Percentiles rank a stretch among this genome's conserved stretches.
phyloP scores from a whole-genome alignment of 2,797 vertebrate species.

The Thamnophis elegans region DNA sequence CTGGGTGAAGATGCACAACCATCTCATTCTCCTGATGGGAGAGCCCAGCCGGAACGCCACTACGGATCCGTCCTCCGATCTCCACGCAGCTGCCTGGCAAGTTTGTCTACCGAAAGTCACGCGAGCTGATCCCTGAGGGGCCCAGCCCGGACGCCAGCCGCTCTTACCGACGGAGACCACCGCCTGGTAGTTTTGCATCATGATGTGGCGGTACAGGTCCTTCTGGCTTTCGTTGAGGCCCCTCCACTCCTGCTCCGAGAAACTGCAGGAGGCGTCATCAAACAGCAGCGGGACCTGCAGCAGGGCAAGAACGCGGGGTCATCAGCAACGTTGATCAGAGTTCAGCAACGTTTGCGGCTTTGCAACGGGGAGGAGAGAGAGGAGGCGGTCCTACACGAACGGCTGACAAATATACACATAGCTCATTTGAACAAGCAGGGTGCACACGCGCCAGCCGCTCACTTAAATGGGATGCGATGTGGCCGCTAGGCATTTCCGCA shows the following conservation, averaged over 20 bases:
- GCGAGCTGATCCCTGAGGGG: fast-evolving
- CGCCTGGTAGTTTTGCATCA: constrained; percentile 75
- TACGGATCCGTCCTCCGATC: background rate
- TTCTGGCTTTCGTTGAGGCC: constrained; percentile 74
- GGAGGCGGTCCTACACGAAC: background rate
- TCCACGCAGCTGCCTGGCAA: fast-evolving
- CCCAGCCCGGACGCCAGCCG: fast-evolving
- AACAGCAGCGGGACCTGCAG: constrained; percentile 71
- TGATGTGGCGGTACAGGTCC: constrained; percentile 74
- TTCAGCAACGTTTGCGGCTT: background rate
- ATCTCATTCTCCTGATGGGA: too few species aligned
- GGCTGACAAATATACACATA: fast-evolving
- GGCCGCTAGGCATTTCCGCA: background rate
- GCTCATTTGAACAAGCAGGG: background rate
- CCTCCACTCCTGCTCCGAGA: constrained; percentile 75
- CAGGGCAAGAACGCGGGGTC: fast-evolving
- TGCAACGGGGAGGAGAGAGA: background rate
- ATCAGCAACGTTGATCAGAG: background rate
- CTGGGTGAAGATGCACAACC: background rate
- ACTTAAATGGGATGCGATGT: background rate
- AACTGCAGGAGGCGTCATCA: constrained; percentile 68
- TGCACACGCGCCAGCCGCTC: fast-evolving
- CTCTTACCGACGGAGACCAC: constrained; percentile 74
- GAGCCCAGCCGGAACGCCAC: background rate
- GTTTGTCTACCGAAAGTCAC: fast-evolving